Percentiles rank a stretch among this genome's conserved stretches.
phyloP scores from a whole-genome alignment of 64 coral and sea anemone species.

The Porites australiensis region DNA sequence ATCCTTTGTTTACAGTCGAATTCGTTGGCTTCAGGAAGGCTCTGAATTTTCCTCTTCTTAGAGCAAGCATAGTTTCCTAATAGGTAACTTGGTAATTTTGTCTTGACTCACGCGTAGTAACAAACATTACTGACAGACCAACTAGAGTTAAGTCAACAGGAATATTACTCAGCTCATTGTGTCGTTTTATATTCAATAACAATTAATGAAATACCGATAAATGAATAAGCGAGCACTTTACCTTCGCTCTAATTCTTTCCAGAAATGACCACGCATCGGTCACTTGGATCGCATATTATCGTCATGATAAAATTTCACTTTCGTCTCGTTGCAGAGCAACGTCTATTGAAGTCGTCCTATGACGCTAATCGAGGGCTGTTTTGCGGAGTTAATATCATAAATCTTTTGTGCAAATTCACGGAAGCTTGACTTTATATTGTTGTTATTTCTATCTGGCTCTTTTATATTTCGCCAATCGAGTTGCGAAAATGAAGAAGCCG shows the following conservation, averaged over 20 bases:
- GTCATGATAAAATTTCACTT: background rate
- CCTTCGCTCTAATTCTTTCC: background rate
- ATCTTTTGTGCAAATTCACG: background rate
- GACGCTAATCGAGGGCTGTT: background rate
- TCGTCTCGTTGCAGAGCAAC: background rate
- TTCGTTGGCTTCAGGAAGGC: background rate
- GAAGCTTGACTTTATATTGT: conserved; percentile 50
- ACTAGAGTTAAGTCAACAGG: conserved; percentile 2
- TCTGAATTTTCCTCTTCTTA: conserved; percentile 25
- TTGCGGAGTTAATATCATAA: background rate
- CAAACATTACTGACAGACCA: background rate
- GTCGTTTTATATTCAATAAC: background rate
- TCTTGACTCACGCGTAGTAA: background rate
- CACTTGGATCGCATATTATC: too few species aligned
- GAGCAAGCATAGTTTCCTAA: background rate
- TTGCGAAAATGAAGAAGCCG: background rate
- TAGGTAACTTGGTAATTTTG: background rate
- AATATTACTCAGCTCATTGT: background rate
- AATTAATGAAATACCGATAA: background rate
- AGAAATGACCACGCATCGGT: too few species aligned
- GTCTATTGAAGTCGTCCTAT: background rate
- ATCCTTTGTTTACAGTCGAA: background rate
- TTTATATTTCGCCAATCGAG: conserved; percentile 9
- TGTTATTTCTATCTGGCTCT: background rate
- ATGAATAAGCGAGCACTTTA: background rate